phyloP scores from a whole-genome alignment of 2,113 vertebrate species.

The Labrus mixtus region DNA sequence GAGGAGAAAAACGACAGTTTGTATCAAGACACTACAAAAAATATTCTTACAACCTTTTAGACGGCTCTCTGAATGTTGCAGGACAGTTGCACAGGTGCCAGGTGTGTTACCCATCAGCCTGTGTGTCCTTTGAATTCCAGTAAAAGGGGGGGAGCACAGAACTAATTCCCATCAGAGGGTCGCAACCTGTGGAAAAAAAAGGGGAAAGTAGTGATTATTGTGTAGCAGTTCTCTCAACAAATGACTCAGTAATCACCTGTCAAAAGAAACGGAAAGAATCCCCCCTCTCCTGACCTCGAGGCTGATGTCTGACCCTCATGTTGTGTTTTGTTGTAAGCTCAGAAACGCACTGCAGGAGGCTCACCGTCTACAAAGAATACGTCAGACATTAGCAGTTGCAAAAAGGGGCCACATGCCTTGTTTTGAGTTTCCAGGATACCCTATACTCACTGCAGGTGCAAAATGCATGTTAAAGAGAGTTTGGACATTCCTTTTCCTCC shows the following conservation, averaged over 20 bases:
- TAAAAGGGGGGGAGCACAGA: neutral
- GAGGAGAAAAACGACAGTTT: neutral
- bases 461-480: constrained; percentile 1
- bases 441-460: constrained; percentile 83
- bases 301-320: constrained; percentile 66
- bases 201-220: constrained; percentile 49
- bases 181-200: constrained; percentile 3
- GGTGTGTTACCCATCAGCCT: constrained; percentile 54
- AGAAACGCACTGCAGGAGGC: constrained; percentile 26
- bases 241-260: constrained; percentile 64
- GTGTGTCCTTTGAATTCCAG: constrained; percentile 50
- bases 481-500: constrained; percentile 16
- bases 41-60: too few relatives aligned
- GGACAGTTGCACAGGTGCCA: constrained; percentile 70
- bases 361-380: constrained; percentile 35
- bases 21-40: too few relatives aligned
- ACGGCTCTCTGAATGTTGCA: constrained; percentile 33
- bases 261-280: constrained; percentile 73
- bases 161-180: constrained; percentile 33
- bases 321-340: constrained; percentile 75
- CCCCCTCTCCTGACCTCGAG: constrained; percentile 65
- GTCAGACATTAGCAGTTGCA: constrained; percentile 53
- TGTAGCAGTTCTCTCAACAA: constrained; percentile 47
- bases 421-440: constrained; percentile 80
- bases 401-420: constrained; percentile 68